Conservation (phyloP, 92 coral and sea anemone species). For the Zoanthus sociatus region DNA sequence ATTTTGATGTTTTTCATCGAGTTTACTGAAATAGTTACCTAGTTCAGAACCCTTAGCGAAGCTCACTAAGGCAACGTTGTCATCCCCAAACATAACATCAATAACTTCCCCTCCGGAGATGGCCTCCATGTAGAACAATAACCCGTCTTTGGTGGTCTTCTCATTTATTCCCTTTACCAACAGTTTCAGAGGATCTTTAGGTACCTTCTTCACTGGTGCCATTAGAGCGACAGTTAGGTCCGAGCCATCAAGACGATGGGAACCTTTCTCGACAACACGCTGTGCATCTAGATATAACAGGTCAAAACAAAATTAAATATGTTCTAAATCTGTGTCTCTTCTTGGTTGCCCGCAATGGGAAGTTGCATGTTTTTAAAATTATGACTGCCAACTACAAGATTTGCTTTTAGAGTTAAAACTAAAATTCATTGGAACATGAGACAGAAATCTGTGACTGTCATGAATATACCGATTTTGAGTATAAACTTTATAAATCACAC, state of each 20-base stretch:
- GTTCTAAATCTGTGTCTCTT: too few relatives aligned
- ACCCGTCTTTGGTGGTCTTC: slow-evolving; percentile 58
- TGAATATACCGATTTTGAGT: too few relatives aligned
- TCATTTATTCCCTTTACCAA: slow-evolving; percentile 65
- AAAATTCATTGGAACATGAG: too few relatives aligned
- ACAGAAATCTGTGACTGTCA: too few relatives aligned
- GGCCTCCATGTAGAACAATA: slow-evolving; percentile 63
- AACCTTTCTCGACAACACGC: slow-evolving; percentile 46
- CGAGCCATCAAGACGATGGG: slow-evolving; percentile 42
- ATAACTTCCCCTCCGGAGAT: slow-evolving; percentile 62
- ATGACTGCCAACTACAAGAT: too few relatives aligned
- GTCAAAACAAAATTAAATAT: too few relatives aligned
- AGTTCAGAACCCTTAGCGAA: slow-evolving; percentile 44
- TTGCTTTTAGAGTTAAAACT: too few relatives aligned
- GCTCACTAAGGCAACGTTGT: slow-evolving; percentile 51
- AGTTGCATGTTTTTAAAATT: too few relatives aligned
- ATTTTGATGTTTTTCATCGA: too few relatives aligned
- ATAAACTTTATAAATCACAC: too few relatives aligned
- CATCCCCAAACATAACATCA: slow-evolving; percentile 46
- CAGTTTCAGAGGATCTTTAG: slow-evolving; percentile 58
- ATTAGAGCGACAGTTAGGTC: slow-evolving; percentile 40
- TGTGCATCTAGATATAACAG: too few relatives aligned
- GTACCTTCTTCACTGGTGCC: slow-evolving; percentile 46
- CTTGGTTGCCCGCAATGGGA: too few relatives aligned
- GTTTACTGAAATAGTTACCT: slow-evolving; percentile 31